These are phyloP conservation scores for Chromoteleia sp. DNA, from an alignment of 2,888 invertebrate genomes.

Conservation along the genomic window DNA sequence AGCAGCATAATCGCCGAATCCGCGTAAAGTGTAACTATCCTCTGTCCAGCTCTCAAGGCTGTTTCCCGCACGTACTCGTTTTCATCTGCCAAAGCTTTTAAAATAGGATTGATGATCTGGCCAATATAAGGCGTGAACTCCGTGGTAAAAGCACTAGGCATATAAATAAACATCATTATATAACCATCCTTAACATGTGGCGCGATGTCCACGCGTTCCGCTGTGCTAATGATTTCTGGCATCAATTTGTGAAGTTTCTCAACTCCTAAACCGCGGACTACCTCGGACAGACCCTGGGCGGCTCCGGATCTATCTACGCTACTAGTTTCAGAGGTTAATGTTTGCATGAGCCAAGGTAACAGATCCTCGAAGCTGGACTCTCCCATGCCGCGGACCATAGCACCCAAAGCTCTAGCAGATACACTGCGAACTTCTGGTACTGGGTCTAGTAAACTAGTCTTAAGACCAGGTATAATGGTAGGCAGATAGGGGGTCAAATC, in stretches of 20 bases:
- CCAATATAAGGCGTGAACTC: slow-evolving; percentile 98
- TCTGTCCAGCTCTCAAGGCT: slow-evolving; percentile 97
- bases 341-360: slow-evolving; percentile 99
- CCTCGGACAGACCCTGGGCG: slow-evolving; percentile 98
- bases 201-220: slow-evolving; percentile 96
- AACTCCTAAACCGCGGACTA: slow-evolving; percentile 97
- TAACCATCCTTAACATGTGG: slow-evolving; percentile 99
- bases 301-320: slow-evolving; percentile 98
- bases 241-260: slow-evolving; percentile 98
- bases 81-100: slow-evolving; percentile 99
- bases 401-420: slow-evolving; percentile 97
- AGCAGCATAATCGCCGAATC: slow-evolving; percentile 97
- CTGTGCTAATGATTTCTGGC: slow-evolving; percentile 98
- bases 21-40: slow-evolving; percentile 98
- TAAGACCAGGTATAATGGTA: slow-evolving; percentile 97
- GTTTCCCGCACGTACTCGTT: slow-evolving; percentile 99
- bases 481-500: slow-evolving; percentile 98
- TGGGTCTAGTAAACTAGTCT: slow-evolving; percentile 97
- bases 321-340: slow-evolving; percentile 96
- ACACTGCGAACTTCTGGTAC: slow-evolving; percentile 98
- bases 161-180: slow-evolving; percentile 99
- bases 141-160: slow-evolving; percentile 98
- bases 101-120: slow-evolving; percentile 97
- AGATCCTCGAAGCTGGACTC: slow-evolving; percentile 98
- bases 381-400: slow-evolving; percentile 99